These are phyloP conservation scores for Meriones psammophilus DNA, from an alignment of 2,797 vertebrate genomes.

Conservation along the genomic window DNA sequence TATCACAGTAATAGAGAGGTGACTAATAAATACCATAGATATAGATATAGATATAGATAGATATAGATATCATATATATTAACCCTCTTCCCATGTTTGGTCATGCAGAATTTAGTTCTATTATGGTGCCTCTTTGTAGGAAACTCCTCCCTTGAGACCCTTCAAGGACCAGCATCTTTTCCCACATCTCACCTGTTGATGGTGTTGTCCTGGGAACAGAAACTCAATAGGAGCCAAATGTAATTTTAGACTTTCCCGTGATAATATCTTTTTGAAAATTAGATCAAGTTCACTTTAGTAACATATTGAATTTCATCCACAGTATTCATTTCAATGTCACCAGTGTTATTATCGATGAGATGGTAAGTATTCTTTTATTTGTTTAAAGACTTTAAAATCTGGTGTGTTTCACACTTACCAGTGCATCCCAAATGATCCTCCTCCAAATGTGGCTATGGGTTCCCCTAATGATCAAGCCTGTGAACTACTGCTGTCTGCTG, in stretches of 20 bases:
- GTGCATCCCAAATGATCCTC: background rate
- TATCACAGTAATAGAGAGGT: background rate
- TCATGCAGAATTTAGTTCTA: background rate
- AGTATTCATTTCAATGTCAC: background rate
- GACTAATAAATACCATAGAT: background rate
- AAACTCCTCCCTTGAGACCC: background rate
- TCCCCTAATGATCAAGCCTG: background rate
- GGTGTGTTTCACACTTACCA: conserved; percentile 1
- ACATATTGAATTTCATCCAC: conserved; percentile 26
- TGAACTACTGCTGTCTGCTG: background rate
- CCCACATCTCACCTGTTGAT: background rate
- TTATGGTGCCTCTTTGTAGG: background rate
- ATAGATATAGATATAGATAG: background rate
- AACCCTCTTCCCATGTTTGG: conserved; percentile 28
- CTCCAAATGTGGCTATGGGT: background rate
- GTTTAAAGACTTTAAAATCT: conserved; percentile 41
- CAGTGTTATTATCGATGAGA: background rate
- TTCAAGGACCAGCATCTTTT: background rate
- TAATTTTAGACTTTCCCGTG: conserved; percentile 23
- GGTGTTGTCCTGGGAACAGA: background rate
- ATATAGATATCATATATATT: too few relatives aligned
- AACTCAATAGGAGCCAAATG: background rate
- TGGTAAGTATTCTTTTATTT: conserved; percentile 19
- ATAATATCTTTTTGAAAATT: background rate
- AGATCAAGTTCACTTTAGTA: conserved; percentile 54